Evolutionary conservation across 2,888 invertebrate species (phyloP).

Genomic region (Dryocosmus kuriphilus): DNA sequence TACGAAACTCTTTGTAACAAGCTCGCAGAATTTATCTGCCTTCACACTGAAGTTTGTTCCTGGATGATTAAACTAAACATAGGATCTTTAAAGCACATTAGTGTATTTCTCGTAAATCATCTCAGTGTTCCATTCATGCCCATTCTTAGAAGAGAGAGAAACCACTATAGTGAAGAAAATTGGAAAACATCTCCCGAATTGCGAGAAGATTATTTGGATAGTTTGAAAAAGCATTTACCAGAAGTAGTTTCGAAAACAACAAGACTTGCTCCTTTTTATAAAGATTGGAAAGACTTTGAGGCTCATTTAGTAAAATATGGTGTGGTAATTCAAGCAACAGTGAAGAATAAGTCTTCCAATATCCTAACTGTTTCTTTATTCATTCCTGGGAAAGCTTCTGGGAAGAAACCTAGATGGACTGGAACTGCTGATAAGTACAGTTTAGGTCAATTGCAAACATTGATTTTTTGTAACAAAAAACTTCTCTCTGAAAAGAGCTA

Average conservation of each 20-base stretch:
- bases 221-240: constrained; percentile 54
- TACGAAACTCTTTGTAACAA: constrained; percentile 56
- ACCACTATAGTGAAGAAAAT: constrained; percentile 45
- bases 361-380: constrained; percentile 53
- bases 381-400: constrained; percentile 52
- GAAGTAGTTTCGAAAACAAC: constrained; percentile 53
- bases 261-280: constrained; percentile 49
- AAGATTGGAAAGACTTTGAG: constrained; percentile 59
- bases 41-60: constrained; percentile 57
- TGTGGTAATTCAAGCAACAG: constrained; percentile 61
- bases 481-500: too few relatives aligned
- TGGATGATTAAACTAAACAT: constrained; percentile 61
- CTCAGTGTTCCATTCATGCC: constrained; percentile 66
- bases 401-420: constrained; percentile 50
- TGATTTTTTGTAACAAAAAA: not conserved
- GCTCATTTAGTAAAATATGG: constrained; percentile 58
- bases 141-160: constrained; percentile 55
- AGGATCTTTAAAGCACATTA: constrained; percentile 54
- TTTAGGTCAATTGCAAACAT: constrained; percentile 55
- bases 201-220: constrained; percentile 46
- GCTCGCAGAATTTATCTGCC: constrained; percentile 58
- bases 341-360: constrained; percentile 48
- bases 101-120: constrained; percentile 63
- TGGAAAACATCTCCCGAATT: constrained; percentile 49
- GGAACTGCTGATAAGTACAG: constrained; percentile 60